phyloP scores from a whole-genome alignment of 1,140 invertebrate genomes.

The Drosophila lacteicornis region DNA sequence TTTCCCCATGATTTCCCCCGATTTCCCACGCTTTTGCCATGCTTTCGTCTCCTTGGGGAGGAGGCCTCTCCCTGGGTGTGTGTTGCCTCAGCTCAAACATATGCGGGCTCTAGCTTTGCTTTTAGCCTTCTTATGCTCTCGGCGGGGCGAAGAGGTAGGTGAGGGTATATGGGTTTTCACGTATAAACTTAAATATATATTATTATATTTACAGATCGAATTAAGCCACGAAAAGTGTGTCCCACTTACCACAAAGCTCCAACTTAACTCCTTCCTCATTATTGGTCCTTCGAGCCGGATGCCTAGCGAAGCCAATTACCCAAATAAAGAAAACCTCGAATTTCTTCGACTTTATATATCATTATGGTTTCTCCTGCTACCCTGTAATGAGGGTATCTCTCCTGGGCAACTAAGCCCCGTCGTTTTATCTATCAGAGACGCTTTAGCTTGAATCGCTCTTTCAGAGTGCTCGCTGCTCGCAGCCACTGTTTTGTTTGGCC shows the following conservation, averaged over 20 bases:
- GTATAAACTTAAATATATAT: too few species aligned
- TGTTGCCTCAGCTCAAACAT: slow-evolving; percentile 40
- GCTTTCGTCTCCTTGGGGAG: background rate
- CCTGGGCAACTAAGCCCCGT: background rate
- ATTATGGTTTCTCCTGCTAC: background rate
- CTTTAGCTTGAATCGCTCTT: slow-evolving; percentile 27
- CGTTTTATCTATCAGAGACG: slow-evolving; percentile 10
- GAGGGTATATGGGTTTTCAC: slow-evolving; percentile 11
- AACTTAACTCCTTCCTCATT: too few species aligned
- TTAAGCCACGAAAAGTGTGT: too few species aligned
- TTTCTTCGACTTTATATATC: too few species aligned
- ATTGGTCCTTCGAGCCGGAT: too few species aligned
- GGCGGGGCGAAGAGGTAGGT: background rate
- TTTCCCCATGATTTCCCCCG: background rate
- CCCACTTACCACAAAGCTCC: too few species aligned
- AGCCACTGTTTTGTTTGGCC: slow-evolving; percentile 58
- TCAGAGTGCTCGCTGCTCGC: background rate
- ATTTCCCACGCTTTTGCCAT: slow-evolving; percentile 7
- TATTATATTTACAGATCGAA: too few species aligned
- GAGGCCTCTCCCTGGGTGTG: slow-evolving; percentile 4
- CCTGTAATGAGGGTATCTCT: slow-evolving; percentile 1
- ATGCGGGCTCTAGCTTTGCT: slow-evolving; percentile 43
- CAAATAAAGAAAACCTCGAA: too few species aligned
- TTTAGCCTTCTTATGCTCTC: slow-evolving; percentile 33
- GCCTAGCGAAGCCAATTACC: too few species aligned